phyloP scores from a whole-genome alignment of 2,113 vertebrate species.

The Spea multiplicata region DNA sequence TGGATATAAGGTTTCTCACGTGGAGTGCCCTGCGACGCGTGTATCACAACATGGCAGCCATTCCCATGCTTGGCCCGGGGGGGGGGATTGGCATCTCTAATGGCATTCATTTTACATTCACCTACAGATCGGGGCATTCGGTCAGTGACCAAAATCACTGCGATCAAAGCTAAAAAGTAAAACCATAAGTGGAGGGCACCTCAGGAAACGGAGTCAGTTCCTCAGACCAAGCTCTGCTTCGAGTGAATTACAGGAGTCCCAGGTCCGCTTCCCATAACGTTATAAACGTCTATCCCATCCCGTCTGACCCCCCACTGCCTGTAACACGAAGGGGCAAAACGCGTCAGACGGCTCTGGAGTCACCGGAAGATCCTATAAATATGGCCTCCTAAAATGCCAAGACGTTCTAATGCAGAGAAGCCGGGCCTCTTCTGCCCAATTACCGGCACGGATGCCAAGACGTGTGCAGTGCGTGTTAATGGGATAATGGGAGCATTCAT shows the following conservation, averaged over 20 bases:
- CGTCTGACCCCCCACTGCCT: too few species aligned
- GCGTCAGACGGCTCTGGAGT: too few species aligned
- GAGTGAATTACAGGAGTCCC: neutral
- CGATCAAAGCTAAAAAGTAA: slow-evolving; percentile 33
- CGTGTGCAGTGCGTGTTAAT: slow-evolving; percentile 15
- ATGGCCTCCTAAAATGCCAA: slow-evolving; percentile 34
- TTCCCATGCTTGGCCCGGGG: too few species aligned
- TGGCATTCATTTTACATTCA: slow-evolving; percentile 22
- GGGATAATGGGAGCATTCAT: slow-evolving; percentile 26
- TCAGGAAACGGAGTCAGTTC: slow-evolving; percentile 8
- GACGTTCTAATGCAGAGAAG: slow-evolving; percentile 26
- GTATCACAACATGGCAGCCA: too few species aligned
- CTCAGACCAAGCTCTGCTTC: slow-evolving; percentile 3
- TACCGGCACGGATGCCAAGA: slow-evolving; percentile 29
- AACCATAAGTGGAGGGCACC: slow-evolving; percentile 24
- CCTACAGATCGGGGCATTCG: slow-evolving; percentile 7
- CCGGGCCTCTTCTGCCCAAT: slow-evolving; percentile 30
- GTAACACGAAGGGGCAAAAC: too few species aligned
- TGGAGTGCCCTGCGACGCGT: too few species aligned
- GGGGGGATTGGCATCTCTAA: too few species aligned
- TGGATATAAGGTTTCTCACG: too few species aligned
- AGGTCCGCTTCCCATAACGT: too few species aligned
- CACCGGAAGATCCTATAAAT: neutral
- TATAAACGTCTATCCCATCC: too few species aligned
- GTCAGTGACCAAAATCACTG: slow-evolving; percentile 33